These are phyloP conservation scores for Peromyscus aztecus DNA, from an alignment of 2,797 vertebrate species.

Conservation along the genomic window DNA sequence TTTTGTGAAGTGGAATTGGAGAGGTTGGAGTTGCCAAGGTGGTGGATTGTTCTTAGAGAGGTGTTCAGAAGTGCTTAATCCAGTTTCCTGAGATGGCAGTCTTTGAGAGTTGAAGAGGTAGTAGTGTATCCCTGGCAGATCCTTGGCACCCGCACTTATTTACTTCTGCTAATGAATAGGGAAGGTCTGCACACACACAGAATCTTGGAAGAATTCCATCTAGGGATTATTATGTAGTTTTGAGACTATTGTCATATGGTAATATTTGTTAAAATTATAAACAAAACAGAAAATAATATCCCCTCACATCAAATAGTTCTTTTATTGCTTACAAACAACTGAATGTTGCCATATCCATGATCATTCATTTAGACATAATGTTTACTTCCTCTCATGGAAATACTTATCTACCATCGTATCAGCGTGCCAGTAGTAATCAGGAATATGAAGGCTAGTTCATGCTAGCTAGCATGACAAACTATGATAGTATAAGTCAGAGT, in stretches of 20 bases:
- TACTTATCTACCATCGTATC: background rate
- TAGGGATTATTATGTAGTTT: background rate
- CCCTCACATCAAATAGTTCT: background rate
- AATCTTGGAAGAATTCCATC: background rate
- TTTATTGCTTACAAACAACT: background rate
- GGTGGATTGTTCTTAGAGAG: background rate
- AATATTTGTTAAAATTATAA: slow-evolving; percentile 11
- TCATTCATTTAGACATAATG: background rate
- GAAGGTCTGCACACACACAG: background rate
- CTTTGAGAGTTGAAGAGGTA: background rate
- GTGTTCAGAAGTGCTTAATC: background rate
- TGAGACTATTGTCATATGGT: background rate
- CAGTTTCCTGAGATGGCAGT: background rate
- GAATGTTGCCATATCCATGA: background rate
- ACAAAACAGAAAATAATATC: background rate
- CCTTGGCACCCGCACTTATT: background rate
- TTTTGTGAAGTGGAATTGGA: background rate
- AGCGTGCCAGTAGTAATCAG: background rate
- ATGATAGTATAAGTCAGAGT: slow-evolving; percentile 1
- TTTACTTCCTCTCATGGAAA: background rate
- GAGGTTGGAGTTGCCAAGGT: background rate
- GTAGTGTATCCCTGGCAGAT: background rate
- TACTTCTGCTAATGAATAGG: background rate
- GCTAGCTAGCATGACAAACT: background rate
- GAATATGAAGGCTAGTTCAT: background rate